Evolutionary conservation across 2,888 invertebrate genomes (phyloP).

Genomic region (Drosophila eohydei): DNA sequence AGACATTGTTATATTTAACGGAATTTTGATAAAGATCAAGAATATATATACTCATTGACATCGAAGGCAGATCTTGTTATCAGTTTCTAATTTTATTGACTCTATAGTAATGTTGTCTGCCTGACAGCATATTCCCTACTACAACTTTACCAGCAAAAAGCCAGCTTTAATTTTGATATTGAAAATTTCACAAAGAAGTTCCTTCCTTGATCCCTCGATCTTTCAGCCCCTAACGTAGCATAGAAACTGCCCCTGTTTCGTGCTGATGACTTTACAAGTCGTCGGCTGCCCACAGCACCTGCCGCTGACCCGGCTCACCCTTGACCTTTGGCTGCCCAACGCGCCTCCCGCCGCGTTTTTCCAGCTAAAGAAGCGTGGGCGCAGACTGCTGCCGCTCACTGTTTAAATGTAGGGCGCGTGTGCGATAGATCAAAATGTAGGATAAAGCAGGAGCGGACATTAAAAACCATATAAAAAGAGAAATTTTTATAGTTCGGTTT

Average conservation of each 20-base stretch:
- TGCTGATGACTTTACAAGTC: constrained; percentile 39
- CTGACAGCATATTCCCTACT: not conserved
- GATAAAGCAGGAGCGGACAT: constrained; percentile 18
- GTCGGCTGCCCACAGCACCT: constrained; percentile 52
- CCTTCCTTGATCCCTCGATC: not conserved
- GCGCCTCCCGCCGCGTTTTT: constrained; percentile 61
- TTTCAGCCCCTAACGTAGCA: not conserved
- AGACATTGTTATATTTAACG: too few relatives aligned
- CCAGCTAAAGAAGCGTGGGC: constrained; percentile 51
- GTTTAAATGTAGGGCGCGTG: constrained; percentile 35
- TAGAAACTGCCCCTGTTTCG: constrained; percentile 5
- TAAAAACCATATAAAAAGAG: constrained; percentile 23
- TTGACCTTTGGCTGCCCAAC: not conserved
- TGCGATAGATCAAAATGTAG: constrained; percentile 31
- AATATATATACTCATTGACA: too few relatives aligned
- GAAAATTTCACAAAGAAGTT: not conserved
- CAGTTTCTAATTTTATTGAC: not conserved
- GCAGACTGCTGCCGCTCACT: constrained; percentile 35
- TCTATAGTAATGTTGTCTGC: not conserved
- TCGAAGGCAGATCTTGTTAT: not conserved
- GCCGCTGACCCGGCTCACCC: constrained; percentile 19
- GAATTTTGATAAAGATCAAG: too few relatives aligned
- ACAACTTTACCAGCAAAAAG: too few relatives aligned
- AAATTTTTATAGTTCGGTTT: constrained; percentile 52
- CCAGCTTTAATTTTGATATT: not conserved